These are phyloP conservation scores for Leptarthrus brevirostris DNA, from an alignment of 2,888 invertebrate genomes.

Conservation along the genomic window DNA sequence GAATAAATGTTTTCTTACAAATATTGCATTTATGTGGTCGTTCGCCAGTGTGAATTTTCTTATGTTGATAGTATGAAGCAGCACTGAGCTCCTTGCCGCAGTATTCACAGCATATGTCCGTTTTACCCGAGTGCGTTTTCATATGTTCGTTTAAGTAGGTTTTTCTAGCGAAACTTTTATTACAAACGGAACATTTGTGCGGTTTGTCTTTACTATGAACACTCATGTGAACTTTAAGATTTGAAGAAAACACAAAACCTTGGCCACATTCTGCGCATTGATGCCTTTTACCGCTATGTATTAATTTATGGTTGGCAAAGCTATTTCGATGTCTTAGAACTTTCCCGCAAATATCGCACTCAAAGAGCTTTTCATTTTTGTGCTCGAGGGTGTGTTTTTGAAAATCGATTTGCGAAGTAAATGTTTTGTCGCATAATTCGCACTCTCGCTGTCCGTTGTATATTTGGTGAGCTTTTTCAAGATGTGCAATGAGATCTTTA, in stretches of 20 bases:
- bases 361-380: conserved; percentile 38
- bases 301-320: conserved; percentile 44
- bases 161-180: conserved; percentile 47
- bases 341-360: conserved; percentile 49
- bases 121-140: conserved; percentile 47
- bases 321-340: conserved; percentile 46
- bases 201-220: conserved; percentile 51
- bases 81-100: conserved; percentile 24
- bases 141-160: conserved; percentile 51
- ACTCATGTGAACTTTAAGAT: conserved; percentile 50
- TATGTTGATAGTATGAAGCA: conserved; percentile 47
- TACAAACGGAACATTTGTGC: conserved; percentile 48
- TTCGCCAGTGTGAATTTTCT: conserved; percentile 51
- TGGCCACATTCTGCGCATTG: conserved; percentile 52
- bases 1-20: conserved; percentile 51
- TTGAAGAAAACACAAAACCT: conserved; percentile 46
- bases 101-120: conserved; percentile 19
- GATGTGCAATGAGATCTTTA: conserved; percentile 35
- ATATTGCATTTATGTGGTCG: conserved; percentile 51
- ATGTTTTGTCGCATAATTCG: too few species aligned
- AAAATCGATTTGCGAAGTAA: too few species aligned
- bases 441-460: too few species aligned
- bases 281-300: conserved; percentile 41
- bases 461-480: conserved; percentile 29
- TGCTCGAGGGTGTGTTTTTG: conserved; percentile 36